A percentile compares a stretch with the other conserved stretches of the same genome.
Evolutionary conservation across 2,888 invertebrate species (phyloP).

Genomic region (Pseudoips prasinana): DNA sequence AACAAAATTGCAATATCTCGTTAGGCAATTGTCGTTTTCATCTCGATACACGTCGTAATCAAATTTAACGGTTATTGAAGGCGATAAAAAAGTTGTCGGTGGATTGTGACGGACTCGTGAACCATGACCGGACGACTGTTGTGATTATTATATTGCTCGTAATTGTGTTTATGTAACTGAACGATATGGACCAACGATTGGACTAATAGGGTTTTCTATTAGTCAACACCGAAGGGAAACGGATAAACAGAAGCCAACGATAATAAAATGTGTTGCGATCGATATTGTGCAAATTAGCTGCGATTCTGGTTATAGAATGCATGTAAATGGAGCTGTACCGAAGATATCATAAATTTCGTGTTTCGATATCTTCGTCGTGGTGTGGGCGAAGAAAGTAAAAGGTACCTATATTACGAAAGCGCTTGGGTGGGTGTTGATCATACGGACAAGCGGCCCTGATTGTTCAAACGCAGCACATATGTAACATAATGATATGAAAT

Average conservation of each 20-base stretch:
- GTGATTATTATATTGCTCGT: slow-evolving; percentile 31
- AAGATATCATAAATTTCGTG: no score
- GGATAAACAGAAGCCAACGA: slow-evolving; percentile 2
- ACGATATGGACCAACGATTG: slow-evolving; percentile 14
- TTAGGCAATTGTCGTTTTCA: slow-evolving; percentile 60
- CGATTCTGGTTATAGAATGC: no score
- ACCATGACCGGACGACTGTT: slow-evolving; percentile 43
- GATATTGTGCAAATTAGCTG: slow-evolving; percentile 1
- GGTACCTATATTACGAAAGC: no score
- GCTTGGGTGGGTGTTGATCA: no score
- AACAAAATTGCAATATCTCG: slow-evolving; percentile 34
- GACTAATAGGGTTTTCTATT: slow-evolving; percentile 16
- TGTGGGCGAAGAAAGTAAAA: no score
- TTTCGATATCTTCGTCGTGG: no score
- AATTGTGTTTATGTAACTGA: slow-evolving; percentile 18
- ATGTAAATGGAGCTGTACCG: no score
- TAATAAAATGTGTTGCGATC: slow-evolving; percentile 5
- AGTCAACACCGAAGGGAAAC: slow-evolving; percentile 7
- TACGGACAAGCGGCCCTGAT: no score
- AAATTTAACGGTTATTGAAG: slow-evolving; percentile 71
- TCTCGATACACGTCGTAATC: slow-evolving; percentile 65
- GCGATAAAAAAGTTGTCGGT: slow-evolving; percentile 48
- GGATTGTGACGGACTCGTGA: slow-evolving; percentile 54
- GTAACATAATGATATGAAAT: no score
- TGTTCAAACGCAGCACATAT: no score